Percentiles rank a stretch among this genome's conserved stretches.
These are phyloP conservation scores for Calypte anna DNA, from an alignment of 2,113 vertebrate genomes.

Conservation along the genomic window DNA sequence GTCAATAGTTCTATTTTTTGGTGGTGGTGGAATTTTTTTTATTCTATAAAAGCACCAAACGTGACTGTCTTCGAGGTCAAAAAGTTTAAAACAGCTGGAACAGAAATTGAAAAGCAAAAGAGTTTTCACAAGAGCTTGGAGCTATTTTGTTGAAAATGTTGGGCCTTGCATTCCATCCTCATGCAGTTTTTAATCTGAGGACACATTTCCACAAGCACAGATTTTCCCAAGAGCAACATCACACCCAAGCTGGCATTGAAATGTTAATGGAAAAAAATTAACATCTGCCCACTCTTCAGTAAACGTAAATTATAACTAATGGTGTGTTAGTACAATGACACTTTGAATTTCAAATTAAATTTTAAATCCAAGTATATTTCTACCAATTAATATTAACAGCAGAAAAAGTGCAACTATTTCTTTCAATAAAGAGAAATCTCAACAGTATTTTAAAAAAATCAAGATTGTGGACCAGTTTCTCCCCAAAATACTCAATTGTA, in stretches of 20 bases:
- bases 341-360: background rate
- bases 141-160: background rate
- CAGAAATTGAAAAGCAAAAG: background rate
- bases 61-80: background rate
- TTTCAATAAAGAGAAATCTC: background rate
- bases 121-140: background rate
- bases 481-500: background rate
- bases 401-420: background rate
- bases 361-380: background rate
- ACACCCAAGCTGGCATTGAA: background rate
- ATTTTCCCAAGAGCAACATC: background rate
- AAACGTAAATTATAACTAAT: background rate
- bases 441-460: background rate
- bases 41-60: background rate
- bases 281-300: background rate
- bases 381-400: background rate
- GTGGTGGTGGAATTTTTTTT: background rate
- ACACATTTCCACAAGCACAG: background rate
- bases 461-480: background rate
- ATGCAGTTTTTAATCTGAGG: background rate
- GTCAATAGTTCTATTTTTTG: conserved; percentile 35
- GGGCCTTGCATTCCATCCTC: background rate
- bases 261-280: background rate
- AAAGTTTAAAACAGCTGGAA: background rate
- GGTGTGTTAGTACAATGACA: background rate